These are phyloP conservation scores for Cromileptes altivelis DNA, from an alignment of 2,113 vertebrate species.

Conservation along the genomic window DNA sequence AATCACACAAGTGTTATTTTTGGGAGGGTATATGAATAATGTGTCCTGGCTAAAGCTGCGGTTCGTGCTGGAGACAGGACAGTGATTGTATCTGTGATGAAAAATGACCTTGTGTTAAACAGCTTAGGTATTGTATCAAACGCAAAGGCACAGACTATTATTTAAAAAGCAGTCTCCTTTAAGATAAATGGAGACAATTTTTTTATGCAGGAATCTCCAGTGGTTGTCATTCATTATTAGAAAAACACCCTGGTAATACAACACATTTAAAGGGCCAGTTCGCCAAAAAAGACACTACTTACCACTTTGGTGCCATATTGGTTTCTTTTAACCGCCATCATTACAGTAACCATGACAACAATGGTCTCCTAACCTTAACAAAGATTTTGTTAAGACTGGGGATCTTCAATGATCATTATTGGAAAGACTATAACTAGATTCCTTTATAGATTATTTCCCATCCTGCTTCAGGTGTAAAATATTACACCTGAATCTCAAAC, in stretches of 20 bases:
- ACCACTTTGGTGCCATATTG: no score
- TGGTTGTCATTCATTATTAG: background rate
- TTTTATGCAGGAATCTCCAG: constrained; percentile 2
- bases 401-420: no score
- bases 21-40: constrained; percentile 58
- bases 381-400: no score
- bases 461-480: no score
- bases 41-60: background rate
- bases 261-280: background rate
- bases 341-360: no score
- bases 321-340: no score
- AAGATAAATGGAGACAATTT: background rate
- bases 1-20: constrained; percentile 52
- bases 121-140: constrained; percentile 9
- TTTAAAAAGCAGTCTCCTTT: constrained; percentile 13
- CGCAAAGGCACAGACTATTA: constrained; percentile 2
- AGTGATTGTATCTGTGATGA: constrained; percentile 63
- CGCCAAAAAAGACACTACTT: background rate
- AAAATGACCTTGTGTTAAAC: constrained; percentile 39
- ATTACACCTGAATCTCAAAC: no score
- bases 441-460: no score
- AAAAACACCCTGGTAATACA: background rate
- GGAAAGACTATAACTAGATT: no score
- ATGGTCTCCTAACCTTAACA: no score
- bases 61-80: constrained; percentile 23